Evolutionary conservation across 2,888 invertebrate genomes (phyloP).

Genomic region (Drosophila glabriapex): DNA sequence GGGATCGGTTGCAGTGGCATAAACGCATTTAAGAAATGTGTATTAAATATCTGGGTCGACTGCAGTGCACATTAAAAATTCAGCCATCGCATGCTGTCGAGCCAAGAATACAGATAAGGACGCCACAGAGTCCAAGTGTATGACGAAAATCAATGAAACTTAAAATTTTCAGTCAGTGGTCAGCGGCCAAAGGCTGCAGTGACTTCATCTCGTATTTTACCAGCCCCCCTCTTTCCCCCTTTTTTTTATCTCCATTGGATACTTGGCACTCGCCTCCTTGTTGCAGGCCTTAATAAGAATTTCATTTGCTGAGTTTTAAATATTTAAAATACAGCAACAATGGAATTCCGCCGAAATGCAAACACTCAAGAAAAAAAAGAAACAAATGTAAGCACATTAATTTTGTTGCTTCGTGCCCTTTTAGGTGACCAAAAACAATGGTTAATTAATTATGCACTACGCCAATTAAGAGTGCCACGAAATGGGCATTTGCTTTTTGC

Average conservation of each 20-base stretch:
- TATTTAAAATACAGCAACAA: slow-evolving; percentile 54
- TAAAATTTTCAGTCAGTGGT: slow-evolving; percentile 58
- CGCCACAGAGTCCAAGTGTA: slow-evolving; percentile 33
- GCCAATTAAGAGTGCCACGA: slow-evolving; percentile 43
- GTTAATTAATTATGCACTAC: slow-evolving; percentile 66
- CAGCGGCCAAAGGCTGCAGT: slow-evolving; percentile 20
- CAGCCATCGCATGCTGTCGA: slow-evolving; percentile 47
- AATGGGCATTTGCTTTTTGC: slow-evolving; percentile 52
- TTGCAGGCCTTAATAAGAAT: slow-evolving; percentile 45
- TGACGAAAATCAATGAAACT: slow-evolving; percentile 66
- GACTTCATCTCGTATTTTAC: slow-evolving; percentile 25
- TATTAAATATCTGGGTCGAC: slow-evolving; percentile 67
- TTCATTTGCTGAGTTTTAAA: slow-evolving; percentile 56
- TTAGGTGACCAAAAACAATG: slow-evolving; percentile 59
- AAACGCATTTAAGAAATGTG: slow-evolving; percentile 44
- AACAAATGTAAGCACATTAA: slow-evolving; percentile 56
- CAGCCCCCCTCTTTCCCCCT: not conserved
- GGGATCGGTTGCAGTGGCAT: slow-evolving; percentile 21
- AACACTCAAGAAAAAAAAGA: not conserved
- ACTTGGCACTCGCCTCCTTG: slow-evolving; percentile 6
- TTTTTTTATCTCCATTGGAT: not conserved
- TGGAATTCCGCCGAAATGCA: slow-evolving; percentile 22
- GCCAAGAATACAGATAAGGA: slow-evolving; percentile 45
- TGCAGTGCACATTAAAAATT: slow-evolving; percentile 76
- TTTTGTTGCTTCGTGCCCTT: slow-evolving; percentile 36